Evolutionary conservation across 2,888 invertebrate species (phyloP), one percentile per base, ranked within the genome.

Genomic region (Allolobophora icterica): DNA sequence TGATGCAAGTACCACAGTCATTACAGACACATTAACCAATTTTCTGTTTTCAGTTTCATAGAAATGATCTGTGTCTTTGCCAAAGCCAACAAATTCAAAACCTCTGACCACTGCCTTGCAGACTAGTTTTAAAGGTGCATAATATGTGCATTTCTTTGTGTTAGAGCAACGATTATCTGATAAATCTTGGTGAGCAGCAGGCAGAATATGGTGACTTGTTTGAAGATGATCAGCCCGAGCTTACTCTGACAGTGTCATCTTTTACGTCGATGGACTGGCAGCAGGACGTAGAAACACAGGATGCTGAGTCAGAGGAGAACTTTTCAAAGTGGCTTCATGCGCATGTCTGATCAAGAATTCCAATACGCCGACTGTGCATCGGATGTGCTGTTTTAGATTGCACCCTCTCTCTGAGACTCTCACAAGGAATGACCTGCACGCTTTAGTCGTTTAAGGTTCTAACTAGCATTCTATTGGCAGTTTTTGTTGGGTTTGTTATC

Each of bases 121-220:
- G 71, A 71, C n/a, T 71, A 71, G 15, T 71, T 71, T 13, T 17
- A n/a, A 71, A 8, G 17, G n/a, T 71, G 71, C 71, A 71, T 8
- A 71, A 71, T 71, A n/a, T 71, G 30, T 30, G 71, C n/a, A 71
- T 71, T 71, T 71, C 21, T 52, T n/a, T 71, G n/a, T 13, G 8
- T 71, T 71, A 71, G 71, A 71, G 71, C 71, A 71, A 71, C 71
- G n/a, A 71, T n/a, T 71, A 71, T 71, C 71, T 71, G 71, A 71
- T 71, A 30, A n/a, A 71, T n/a, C n/a, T 71, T 71, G 71, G n/a
- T 17, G 71, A n/a, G 71, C 71, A 71, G n/a, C 30, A n/a, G 71
- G 8, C 71, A n/a, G 71, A n/a, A 71, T n/a, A 71, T n/a, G 71
- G n/a, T n/a, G 71, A 71, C 17, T 30, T n/a, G n/a, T 71, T n/a